Evolutionary conservation across 2,113 vertebrate species (phyloP), one percentile per base, ranked within the genome.

Genomic region (Gavialis gangeticus): DNA sequence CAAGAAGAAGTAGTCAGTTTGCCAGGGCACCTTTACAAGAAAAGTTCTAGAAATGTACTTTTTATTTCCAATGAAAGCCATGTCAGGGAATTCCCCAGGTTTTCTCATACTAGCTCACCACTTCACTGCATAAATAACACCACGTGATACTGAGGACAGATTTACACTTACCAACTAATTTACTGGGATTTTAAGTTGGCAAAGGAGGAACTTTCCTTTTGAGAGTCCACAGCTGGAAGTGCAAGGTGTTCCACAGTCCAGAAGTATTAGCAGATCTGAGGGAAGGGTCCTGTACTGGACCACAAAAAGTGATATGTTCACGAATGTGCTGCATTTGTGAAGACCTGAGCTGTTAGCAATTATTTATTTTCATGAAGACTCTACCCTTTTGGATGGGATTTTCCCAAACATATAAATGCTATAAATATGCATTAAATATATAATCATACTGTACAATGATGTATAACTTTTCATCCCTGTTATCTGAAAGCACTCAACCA

Each of bases 81-180:
- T 46, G 46, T 46, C 46, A 46, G 82, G n/a, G 46, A 82, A 77
- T 88, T 92, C 88, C 2, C 1, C 58, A 66, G 0, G 0, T 46
- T 91, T 84, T 87, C 79, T 81, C 24, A 18, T 56, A 94, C 89
- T 9, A 96, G 80, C 75, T 89, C 88, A 75, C 64, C 75, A 89
- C 34, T 71, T 69, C 64, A 89, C 67, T 77, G 75, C 11, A 82
- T 54, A 56, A 94, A 91, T 90, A 82, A 84, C 16, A 66, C 11
- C 58, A 13, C 46, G 27, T 54, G 75, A 60, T 87, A 46, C 88
- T 91, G 88, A 92, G 64, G 25, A 81, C 1, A 88, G 46, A 88
- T 69, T 28, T 69, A 8, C 58, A 91, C 19, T 30, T 82, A 2
- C 19, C 63, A 28, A 76, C 63, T 30, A 55, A 8, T 69, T 93